Evolutionary conservation across 2,113 vertebrate species (phyloP), one percentile per base, ranked within the genome.

Genomic region (Protobothrops mucrosquamatus): DNA sequence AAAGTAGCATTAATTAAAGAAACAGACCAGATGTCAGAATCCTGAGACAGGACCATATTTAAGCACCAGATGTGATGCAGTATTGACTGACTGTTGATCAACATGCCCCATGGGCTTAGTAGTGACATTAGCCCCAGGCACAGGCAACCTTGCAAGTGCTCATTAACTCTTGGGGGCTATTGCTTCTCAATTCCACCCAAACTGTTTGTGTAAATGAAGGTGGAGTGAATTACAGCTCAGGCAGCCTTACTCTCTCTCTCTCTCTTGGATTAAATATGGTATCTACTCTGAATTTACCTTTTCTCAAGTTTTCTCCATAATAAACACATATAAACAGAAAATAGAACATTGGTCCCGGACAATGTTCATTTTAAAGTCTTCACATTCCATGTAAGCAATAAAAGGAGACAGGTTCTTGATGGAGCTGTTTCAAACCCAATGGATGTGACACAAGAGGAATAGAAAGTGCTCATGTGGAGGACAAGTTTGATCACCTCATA

Each of bases 41-140:
- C 92, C 12, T 23, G 74, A 87, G 85, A 85, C 87, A 51, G 46
- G 48, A 10, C 92, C 94, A 93, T 94, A 74, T 92, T 85, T 94
- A 91, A 95, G 51, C 59, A 88, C 93, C 92, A 94, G 93, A 94
- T 95, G 94, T 94, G 89, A 46, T 90, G 57, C 93, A 55, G 22
- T 43, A 51, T 88, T 88, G 87, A 74, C 61, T 74, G 87, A 74
- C 91, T 93, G 86, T 86, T 87, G 74, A 94, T 86, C 43, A 91
- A 56, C 55, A 34, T 85, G 23, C 61, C 93, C 85, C 87, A 54
- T 88, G 61, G 94, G 92, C 15, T 94, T 86, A 22, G 88, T 88
- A 93, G 34, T 96, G 93, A 94, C 91, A 94, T 54, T 88, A 54
- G 91, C 91, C 92, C 89, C 90, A 86, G 91, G 91, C 88, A 81